Evolutionary conservation across 2,888 invertebrate species (phyloP), one percentile per base, ranked within the genome.

Genomic region (Agapostemon virescens): DNA sequence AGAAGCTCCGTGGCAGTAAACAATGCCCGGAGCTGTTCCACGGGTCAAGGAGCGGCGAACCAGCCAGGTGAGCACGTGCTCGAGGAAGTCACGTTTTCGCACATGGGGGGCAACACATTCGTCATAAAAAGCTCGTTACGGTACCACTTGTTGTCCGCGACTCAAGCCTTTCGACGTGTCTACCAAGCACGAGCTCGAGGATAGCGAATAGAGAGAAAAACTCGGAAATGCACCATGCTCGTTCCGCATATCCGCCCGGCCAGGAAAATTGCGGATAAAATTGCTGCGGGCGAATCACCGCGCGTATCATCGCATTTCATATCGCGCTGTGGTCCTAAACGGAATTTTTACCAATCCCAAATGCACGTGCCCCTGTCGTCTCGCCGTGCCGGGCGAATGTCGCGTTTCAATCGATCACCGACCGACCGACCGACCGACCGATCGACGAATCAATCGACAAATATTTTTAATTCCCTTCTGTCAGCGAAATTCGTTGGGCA

Each of bases 111-210:
- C 69, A 61, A 80, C 83, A 80, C 83, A 80, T 83, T 82, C 80
- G 69, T 81, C 85, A 84, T 84, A 88, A 88, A 88, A 85, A 84
- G 89, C 89, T 88, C 88, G 89, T 88, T 88, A 88, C 77, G 72
- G 63, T 83, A 70, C 82, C 81, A 84, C 88, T 88, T 85, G 86
- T 88, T 84, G 82, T 79, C 85, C 77, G 58, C 58, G 77, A 74
- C 78, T 74, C 72, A 70, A 84, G 74, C 77, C 67, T 81, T 83
- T 79, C 81, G 76, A 86, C 81, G 81, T 74, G 84, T 84, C 84
- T 75, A 76, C 80, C 74, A 63, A 38, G 66, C 66, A 9, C 55
- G 55, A n/a, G 55, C 55, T 26, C 55, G 55, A 67, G 74, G 75
- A 49, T 11, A 49, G 49, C n/a, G 38, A 11, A 38, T 38, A 9